A percentile compares a stretch with the other conserved stretches of the same genome.
phyloP scores from a whole-genome alignment of 1,140 invertebrate genomes.

The Littorina saxatilis region DNA sequence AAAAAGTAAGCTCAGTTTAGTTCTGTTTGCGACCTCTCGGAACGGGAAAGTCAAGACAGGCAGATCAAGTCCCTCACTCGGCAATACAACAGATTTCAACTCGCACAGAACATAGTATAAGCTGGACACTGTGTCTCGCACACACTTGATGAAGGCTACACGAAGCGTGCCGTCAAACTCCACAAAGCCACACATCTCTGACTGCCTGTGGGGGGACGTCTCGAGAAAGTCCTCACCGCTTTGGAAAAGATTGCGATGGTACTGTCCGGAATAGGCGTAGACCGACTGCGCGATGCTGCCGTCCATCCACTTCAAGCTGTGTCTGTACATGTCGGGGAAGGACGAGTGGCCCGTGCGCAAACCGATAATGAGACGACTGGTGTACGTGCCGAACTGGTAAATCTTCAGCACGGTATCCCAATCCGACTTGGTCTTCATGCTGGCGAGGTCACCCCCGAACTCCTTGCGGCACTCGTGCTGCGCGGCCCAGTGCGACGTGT shows the following conservation, averaged over 20 bases:
- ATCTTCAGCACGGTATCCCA: background rate
- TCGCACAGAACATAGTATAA: no score
- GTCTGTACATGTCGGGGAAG: slow-evolving; percentile 20
- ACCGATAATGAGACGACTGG: background rate
- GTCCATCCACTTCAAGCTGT: slow-evolving; percentile 7
- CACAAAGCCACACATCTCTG: no score
- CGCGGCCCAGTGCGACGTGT: background rate
- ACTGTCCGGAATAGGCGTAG: no score
- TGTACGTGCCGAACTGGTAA: background rate
- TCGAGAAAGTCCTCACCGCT: no score
- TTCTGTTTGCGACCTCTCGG: no score
- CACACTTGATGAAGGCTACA: no score
- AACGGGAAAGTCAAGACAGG: background rate
- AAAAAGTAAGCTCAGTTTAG: background rate
- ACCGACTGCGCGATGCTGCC: slow-evolving; percentile 4
- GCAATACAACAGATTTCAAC: no score
- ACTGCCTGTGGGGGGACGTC: no score
- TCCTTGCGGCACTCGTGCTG: slow-evolving; percentile 3
- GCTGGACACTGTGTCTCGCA: no score
- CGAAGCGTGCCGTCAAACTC: no score
- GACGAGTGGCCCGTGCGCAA: background rate
- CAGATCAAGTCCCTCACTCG: no score
- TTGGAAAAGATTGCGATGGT: no score
- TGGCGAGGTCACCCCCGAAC: background rate
- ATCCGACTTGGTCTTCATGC: slow-evolving; percentile 13